Conservation (phyloP, 2,113 vertebrate species). For the Acanthochromis polyacanthus region DNA sequence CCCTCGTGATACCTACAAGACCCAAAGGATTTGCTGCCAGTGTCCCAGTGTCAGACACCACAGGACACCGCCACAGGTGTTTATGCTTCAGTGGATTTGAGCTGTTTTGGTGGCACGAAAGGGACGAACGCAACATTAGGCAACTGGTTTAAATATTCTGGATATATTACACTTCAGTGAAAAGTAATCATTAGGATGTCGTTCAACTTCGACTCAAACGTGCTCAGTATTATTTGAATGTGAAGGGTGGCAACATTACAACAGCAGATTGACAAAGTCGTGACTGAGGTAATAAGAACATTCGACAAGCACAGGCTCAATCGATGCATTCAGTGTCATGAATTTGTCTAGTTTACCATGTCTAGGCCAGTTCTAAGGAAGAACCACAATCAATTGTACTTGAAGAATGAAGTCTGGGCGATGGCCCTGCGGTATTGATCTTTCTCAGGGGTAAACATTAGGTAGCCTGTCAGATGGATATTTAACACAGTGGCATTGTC, state of each 20-base stretch:
- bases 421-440: slow-evolving; percentile 65
- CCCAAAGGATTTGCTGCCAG: no score
- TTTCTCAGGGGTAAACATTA: slow-evolving; percentile 56
- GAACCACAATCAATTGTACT: slow-evolving; percentile 66
- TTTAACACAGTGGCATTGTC: slow-evolving; percentile 48
- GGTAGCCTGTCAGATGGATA: slow-evolving; percentile 58
- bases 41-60: no score
- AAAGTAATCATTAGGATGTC: neutral
- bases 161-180: neutral
- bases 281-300: slow-evolving; percentile 10
- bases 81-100: no score
- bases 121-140: no score
- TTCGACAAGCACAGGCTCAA: slow-evolving; percentile 18
- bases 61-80: no score
- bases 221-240: neutral
- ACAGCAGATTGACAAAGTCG: neutral
- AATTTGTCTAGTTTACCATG: slow-evolving; percentile 52
- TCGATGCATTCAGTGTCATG: slow-evolving; percentile 32
- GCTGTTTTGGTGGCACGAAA: no score
- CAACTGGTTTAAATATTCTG: no score
- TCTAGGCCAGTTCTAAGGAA: slow-evolving; percentile 18
- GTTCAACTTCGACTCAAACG: neutral
- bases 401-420: slow-evolving; percentile 66
- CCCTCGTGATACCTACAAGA: no score
- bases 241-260: slow-evolving; percentile 7